phyloP scores from a whole-genome alignment of 1,140 invertebrate species.

The Drosophila aff. region DNA sequence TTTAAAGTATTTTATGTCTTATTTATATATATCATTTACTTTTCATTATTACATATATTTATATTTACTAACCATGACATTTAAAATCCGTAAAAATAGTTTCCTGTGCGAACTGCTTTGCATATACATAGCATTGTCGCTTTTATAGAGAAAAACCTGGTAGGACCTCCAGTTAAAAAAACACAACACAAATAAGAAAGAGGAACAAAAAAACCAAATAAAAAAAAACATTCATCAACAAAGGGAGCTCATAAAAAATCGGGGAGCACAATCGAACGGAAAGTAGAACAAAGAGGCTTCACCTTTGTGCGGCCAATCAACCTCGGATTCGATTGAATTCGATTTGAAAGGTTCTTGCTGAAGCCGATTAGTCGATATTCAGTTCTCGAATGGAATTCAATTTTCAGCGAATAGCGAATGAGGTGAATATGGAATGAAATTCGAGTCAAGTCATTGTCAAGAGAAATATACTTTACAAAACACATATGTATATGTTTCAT shows the following conservation, averaged over 20 bases:
- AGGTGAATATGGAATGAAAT: constrained; percentile 1
- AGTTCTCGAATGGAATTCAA: constrained; percentile 9
- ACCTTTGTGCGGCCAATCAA: constrained; percentile 48
- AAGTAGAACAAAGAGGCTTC: constrained; percentile 51
- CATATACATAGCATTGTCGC: neutral
- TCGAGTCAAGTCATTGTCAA: neutral
- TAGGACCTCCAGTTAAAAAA: constrained; percentile 22
- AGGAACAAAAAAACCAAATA: neutral
- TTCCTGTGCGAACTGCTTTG: constrained; percentile 1
- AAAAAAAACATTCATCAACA: constrained; percentile 15
- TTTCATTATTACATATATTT: neutral
- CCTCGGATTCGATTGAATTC: constrained; percentile 37
- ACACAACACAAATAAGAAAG: neutral
- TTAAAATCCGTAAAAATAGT: neutral
- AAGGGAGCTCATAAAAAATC: constrained; percentile 30
- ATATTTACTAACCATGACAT: neutral
- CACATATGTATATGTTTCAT: neutral
- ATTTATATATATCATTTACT: neutral
- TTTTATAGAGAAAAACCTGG: constrained; percentile 16
- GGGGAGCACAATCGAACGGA: constrained; percentile 14
- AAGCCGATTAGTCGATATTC: constrained; percentile 26
- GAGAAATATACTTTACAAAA: neutral
- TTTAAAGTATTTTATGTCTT: neutral
- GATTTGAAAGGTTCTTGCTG: constrained; percentile 42
- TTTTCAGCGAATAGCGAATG: constrained; percentile 11